These are phyloP conservation scores for Vultur gryphus DNA, from an alignment of 2,797 vertebrate species.

Conservation along the genomic window DNA sequence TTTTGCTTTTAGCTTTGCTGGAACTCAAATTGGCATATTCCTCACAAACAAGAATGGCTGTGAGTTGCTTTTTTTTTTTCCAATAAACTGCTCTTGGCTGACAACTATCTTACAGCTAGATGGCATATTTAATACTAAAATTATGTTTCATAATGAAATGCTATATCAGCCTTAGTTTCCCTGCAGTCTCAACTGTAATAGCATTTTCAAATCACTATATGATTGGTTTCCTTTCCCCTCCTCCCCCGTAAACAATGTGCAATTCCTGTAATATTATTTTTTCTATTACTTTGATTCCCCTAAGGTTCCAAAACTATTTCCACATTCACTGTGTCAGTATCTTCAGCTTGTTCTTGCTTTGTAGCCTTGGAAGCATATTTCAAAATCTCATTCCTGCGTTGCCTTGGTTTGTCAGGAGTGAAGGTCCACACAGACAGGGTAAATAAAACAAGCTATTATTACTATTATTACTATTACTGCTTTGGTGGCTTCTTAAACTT, in stretches of 20 bases:
- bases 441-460: not conserved
- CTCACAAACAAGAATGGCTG: not conserved
- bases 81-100: not conserved
- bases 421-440: not conserved
- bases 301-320: slow-evolving; percentile 1
- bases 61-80: not conserved
- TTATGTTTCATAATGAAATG: slow-evolving; percentile 8
- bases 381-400: slow-evolving; percentile 13
- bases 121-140: slow-evolving; percentile 23
- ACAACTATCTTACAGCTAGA: not conserved
- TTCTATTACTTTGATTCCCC: slow-evolving; percentile 28
- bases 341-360: not conserved
- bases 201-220: not conserved
- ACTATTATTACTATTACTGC: not conserved
- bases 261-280: slow-evolving; percentile 31
- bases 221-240: not conserved
- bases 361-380: slow-evolving; percentile 4
- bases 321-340: not conserved
- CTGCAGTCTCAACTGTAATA: not conserved
- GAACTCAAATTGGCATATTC: not conserved
- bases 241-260: not conserved
- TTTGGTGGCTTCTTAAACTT: not conserved
- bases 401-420: not conserved
- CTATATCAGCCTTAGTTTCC: not conserved
- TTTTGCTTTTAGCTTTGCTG: not conserved